Conservation (phyloP, 2,113 vertebrate species). For the Mellivora capensis region DNA sequence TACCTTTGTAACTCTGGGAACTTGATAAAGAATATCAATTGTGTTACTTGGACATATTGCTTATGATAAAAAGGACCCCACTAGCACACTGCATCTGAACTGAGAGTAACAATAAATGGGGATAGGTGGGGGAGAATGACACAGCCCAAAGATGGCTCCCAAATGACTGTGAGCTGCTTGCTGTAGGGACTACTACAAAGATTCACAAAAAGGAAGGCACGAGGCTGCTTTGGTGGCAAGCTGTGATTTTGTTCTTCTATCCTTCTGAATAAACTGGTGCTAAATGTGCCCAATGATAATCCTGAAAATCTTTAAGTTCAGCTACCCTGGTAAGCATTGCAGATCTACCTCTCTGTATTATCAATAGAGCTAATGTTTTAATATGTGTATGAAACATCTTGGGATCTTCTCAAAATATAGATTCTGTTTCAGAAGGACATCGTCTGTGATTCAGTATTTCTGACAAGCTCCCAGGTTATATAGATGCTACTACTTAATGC, state of each 20-base stretch:
- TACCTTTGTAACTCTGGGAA: background rate
- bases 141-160: background rate
- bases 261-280: background rate
- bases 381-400: background rate
- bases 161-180: background rate
- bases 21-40: background rate
- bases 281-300: background rate
- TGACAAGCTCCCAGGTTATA: background rate
- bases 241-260: background rate
- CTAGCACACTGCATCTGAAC: background rate
- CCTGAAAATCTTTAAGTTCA: background rate
- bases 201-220: background rate
- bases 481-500: background rate
- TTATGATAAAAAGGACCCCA: background rate
- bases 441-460: background rate
- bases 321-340: background rate
- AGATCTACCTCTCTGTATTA: background rate
- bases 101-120: background rate
- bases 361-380: background rate
- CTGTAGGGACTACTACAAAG: background rate
- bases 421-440: background rate
- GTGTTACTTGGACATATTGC: background rate
- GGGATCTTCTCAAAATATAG: background rate
- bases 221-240: background rate
- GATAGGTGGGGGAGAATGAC: background rate